Evolutionary conservation across 1,140 invertebrate species (phyloP), one percentile per base, ranked within the genome.

Genomic region (Parasteatoda tepidariorum): DNA sequence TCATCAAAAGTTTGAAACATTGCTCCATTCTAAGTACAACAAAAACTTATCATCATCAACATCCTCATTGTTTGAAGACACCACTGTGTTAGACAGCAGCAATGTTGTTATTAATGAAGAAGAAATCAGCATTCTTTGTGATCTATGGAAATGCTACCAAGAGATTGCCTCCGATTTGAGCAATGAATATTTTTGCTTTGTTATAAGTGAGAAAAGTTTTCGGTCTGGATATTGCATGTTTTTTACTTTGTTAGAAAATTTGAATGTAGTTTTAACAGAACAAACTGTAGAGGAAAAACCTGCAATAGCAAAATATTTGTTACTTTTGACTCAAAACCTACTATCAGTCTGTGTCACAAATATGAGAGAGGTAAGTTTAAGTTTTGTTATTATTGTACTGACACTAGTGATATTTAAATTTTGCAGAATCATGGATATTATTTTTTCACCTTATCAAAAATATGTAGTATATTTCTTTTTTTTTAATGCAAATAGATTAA

Each of bases 121-220:
- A 48, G 33, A 13, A 7, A 38, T 79, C 13, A 24, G 57, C 57
- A 57, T 54, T 26, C 57, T 79, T 33, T 57, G 64, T 68, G 76
- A 79, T 57, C 4, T 79, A 1, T 79, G 76, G 76, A 68, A 68
- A 31, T 55, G 24, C 22, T 79, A 62, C 11, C 67, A 79, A 38
- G 76, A 79, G 18, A 11, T 79, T 18, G 9, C 68, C 13, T 68
- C 31, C 18, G 38, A 24, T 59, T 5, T 68, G 15, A 79, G 68
- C 24, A 68, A 18, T 54, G 76, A 79, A 26, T 68, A 9, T 41
- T 79, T 68, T 30, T 26, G 30, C 1, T n/a, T n/a, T n/a, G 59
- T 18, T 2, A 48, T 79, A 26, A 62, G 62, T 57, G 57, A 79
- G 18, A 57, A 54, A 57, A 31, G 24, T 24, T 79, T 79, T 30